phyloP scores from a whole-genome alignment of 2,113 vertebrate species.

The Motacilla alba region DNA sequence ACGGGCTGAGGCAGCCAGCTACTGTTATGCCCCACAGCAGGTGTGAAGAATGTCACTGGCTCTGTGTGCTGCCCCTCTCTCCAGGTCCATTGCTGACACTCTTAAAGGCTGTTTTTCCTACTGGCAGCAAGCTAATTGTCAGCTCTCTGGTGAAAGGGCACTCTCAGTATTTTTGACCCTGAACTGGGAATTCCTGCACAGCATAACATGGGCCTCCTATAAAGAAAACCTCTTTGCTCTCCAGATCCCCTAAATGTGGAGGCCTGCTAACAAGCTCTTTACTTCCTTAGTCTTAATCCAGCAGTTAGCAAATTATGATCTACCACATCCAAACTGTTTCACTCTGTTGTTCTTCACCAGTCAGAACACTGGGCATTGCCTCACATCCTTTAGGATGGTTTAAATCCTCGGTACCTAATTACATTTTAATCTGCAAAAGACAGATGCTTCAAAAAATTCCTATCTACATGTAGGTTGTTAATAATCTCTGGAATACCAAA shows the following conservation, averaged over 20 bases:
- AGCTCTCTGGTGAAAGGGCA: not conserved
- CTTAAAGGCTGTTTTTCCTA: constrained; percentile 23
- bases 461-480: not conserved
- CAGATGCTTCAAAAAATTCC: not conserved
- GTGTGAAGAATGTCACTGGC: constrained; percentile 73
- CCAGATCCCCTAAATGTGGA: not conserved
- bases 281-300: not conserved
- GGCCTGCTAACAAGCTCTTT: not conserved
- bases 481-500: not conserved
- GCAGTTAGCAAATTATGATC: not conserved
- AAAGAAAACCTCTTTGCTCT: not conserved
- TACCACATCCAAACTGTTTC: not conserved
- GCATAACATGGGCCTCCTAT: not conserved
- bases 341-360: not conserved
- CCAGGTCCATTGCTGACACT: constrained; percentile 15
- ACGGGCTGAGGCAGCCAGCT: constrained; percentile 68
- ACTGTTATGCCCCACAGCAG: constrained; percentile 79
- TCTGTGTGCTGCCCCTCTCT: constrained; percentile 61
- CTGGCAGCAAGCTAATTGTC: not conserved
- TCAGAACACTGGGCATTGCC: not conserved
- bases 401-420: not conserved
- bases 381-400: not conserved
- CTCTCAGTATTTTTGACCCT: not conserved
- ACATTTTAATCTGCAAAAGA: not conserved
- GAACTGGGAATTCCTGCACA: not conserved